Evolutionary conservation across 2,797 vertebrate species (phyloP), one percentile per base, ranked within the genome.

Genomic region (Corythornis leucogaster): DNA sequence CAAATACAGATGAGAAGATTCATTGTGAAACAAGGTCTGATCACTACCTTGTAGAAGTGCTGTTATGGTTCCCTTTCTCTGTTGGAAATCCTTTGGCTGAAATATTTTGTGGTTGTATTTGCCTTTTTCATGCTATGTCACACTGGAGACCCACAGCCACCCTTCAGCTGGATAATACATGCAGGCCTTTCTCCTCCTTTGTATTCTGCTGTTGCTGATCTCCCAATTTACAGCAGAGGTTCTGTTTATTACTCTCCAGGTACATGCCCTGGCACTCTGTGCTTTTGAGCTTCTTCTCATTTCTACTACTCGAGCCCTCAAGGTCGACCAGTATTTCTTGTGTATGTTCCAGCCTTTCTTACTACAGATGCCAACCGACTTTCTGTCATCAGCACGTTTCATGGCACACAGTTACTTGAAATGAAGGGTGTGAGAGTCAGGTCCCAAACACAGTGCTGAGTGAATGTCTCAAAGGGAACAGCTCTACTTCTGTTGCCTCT

Each of bases 271-370:
- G 54, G 50, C 11, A 62, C 28, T 24, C 14, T 70, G 21, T 79
- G 42, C 48, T 93, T 90, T 90, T 80, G 48, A 88, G 19, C n/a
- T 87, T 82, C 63, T 86, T 73, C 53, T 45, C 38, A 9, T 77
- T 90, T 77, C 43, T 35, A 53, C 70, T 45, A 30, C 15, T 63
- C 10, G 26, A 87, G 24, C 42, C 33, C 61, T 80, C 10, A 51
- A 68, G 38, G 46, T 80, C 50, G 85, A 17, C 50, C 28, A 57
- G 2, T 24, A 55, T 73, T 88, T 85, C 38, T 64, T 0, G 1
- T 50, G 31, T 42, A 55, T 45, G 18, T 42, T 74, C 54, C 64
- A 85, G 20, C 54, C 67, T 61, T 89, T 62, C 50, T 61, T 54
- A 50, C 38, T 46, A 51, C 45, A 85, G 68, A 35, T 74, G 22